A percentile compares a stretch with the other conserved stretches of the same genome.
phyloP scores from a whole-genome alignment of 2,888 invertebrate species.

The Andrena haemorrhoa region DNA sequence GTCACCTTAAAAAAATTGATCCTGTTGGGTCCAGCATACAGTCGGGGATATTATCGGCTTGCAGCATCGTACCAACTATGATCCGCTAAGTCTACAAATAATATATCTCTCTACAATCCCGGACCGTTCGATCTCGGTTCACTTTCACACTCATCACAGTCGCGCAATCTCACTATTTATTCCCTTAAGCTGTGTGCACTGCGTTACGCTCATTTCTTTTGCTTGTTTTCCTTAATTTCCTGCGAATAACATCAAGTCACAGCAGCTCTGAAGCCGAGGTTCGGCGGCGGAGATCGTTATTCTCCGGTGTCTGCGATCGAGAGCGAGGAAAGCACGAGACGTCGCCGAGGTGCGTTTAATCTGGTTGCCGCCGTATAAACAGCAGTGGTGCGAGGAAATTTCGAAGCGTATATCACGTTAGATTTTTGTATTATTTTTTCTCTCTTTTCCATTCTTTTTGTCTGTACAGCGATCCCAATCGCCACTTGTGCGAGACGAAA shows the following conservation, averaged over 20 bases:
- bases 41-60: slow-evolving; percentile 52
- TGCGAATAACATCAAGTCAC: slow-evolving; percentile 18
- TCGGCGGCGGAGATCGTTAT: slow-evolving; percentile 32
- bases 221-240: neutral
- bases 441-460: slow-evolving; percentile 10
- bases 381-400: slow-evolving; percentile 55
- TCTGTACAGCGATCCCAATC: slow-evolving; percentile 49
- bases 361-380: slow-evolving; percentile 32
- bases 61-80: slow-evolving; percentile 49
- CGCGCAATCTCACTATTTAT: slow-evolving; percentile 64
- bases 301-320: slow-evolving; percentile 29
- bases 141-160: slow-evolving; percentile 63
- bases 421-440: slow-evolving; percentile 37
- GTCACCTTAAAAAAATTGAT: slow-evolving; percentile 48
- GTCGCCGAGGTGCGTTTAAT: slow-evolving; percentile 16
- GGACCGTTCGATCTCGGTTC: slow-evolving; percentile 37
- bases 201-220: slow-evolving; percentile 23
- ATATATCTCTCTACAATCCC: slow-evolving; percentile 54
- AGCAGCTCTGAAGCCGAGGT: slow-evolving; percentile 34
- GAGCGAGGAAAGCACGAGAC: slow-evolving; percentile 21
- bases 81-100: slow-evolving; percentile 58
- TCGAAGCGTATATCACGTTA: slow-evolving; percentile 43
- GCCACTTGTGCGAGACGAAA: slow-evolving; percentile 25
- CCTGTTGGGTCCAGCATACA: slow-evolving; percentile 46
- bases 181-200: slow-evolving; percentile 55